Base-by-base conservation (phyloP, 2,797 vertebrate genomes). In the Darevskia nairensis region DNA sequence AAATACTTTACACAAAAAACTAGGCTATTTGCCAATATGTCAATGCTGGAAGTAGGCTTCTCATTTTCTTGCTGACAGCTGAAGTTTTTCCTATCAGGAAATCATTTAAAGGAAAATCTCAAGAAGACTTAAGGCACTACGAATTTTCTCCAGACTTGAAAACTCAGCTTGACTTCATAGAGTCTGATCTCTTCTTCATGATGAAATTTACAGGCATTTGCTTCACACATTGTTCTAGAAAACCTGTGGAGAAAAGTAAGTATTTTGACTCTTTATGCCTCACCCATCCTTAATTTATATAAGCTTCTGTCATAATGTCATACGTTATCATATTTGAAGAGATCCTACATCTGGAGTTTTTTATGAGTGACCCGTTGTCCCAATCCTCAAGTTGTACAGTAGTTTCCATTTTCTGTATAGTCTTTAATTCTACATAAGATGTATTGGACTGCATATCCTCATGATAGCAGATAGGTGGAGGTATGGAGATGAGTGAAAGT, bases 211-310 rank as follows among this genome's bases (percentile, higher is more conserved):
- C 97, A 84, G 97, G 97, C 35, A 93, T 99, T 92, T 94, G 29
- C 77, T 95, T 99, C 87, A 97, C 89, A 32, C 94, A 94, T 84
- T 98, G 98, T 93, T 96, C 80, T 44, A 96, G 91, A 90, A 97
- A 96, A 92, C 98, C 94, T 4, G 8, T 98, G 76, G 94, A 96
- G 85, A 97, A 92, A 89, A 93, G 98, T 99, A 96, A 97, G 97
- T 10, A 3, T 64, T 84, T 84, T 78, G 21, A 83, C 19, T 29
- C 17, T 71, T 72, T 50, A 7, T 55, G 27, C 17, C 10, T 41
- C 9, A 55, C 50, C 13, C 68, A 55, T 75, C 61, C 25, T 61
- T 61, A 82, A 69, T 46, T 68, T 68, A 6, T 29, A 29, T 29
- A 25, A 68, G 15, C 23, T 41, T 4, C 29, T 55, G 10, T 55